Evolutionary conservation across 2,113 vertebrate species (phyloP).

Genomic region (Megaceryle torquata): DNA sequence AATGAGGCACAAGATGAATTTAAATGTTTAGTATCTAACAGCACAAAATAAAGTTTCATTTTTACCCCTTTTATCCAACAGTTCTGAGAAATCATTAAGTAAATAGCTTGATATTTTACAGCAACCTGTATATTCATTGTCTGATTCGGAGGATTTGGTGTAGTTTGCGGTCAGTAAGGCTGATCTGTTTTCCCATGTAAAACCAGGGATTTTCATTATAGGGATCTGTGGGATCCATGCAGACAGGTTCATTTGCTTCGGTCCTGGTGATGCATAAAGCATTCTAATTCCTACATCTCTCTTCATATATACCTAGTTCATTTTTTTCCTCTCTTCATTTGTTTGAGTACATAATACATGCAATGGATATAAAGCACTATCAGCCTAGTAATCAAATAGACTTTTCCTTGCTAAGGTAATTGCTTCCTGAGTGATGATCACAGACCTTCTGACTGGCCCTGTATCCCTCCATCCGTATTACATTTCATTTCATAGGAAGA

Average conservation of each 20-base stretch:
- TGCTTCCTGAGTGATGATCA: not conserved
- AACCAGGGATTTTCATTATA: not conserved
- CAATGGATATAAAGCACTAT: not conserved
- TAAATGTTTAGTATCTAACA: not conserved
- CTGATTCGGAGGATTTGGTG: not conserved
- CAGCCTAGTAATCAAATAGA: constrained; percentile 9
- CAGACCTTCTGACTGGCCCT: not conserved
- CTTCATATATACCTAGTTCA: not conserved
- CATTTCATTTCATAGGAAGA: not conserved
- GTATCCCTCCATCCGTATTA: not conserved
- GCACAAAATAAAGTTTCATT: not conserved
- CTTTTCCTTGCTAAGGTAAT: not conserved
- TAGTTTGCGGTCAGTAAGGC: not conserved
- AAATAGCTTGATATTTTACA: not conserved
- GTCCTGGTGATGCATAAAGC: not conserved
- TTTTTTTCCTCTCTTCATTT: not conserved
- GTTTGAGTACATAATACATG: not conserved
- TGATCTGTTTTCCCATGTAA: not conserved
- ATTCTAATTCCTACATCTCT: not conserved
- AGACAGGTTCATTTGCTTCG: not conserved
- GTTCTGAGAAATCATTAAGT: not conserved
- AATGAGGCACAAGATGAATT: not conserved
- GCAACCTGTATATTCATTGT: not conserved
- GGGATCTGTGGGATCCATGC: not conserved
- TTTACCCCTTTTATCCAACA: not conserved